Percentiles rank a stretch among this genome's conserved stretches.
These are phyloP conservation scores for Octodonta nipae DNA, from an alignment of 2,888 invertebrate species.

Conservation along the genomic window DNA sequence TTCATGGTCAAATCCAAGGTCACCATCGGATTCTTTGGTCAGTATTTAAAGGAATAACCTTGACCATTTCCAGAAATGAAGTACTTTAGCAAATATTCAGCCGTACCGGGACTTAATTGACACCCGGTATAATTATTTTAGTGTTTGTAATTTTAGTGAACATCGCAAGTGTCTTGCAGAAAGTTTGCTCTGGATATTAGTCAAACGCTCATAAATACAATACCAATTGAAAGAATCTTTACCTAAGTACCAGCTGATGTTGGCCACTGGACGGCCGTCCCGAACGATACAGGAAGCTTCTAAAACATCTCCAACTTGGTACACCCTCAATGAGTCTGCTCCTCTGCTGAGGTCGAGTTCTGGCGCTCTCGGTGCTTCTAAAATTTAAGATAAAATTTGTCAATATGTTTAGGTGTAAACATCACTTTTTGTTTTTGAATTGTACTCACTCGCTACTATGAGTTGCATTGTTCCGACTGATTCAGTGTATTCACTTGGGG, in stretches of 20 bases:
- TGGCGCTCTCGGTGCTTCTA: conserved; percentile 38
- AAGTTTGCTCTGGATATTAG: no score
- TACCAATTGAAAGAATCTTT: conserved; percentile 21
- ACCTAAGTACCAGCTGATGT: conserved; percentile 61
- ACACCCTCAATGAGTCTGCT: conserved; percentile 33
- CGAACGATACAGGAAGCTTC: conserved; percentile 53
- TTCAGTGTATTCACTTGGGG: conserved; percentile 44
- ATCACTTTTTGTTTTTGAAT: neutral
- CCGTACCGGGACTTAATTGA: no score
- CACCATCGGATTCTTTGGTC: no score
- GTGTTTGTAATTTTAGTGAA: no score
- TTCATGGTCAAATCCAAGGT: no score
- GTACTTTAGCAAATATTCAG: no score
- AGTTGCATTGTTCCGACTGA: conserved; percentile 46
- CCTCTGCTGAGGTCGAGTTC: conserved; percentile 36
- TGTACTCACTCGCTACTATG: conserved; percentile 59
- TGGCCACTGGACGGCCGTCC: conserved; percentile 61
- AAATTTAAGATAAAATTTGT: conserved; percentile 15
- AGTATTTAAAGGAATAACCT: no score
- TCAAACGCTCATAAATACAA: no score
- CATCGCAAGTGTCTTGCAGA: no score
- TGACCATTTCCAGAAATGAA: no score
- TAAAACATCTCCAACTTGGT: conserved; percentile 48
- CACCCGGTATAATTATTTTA: no score
- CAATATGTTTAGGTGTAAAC: no score